Evolutionary conservation across 1,140 invertebrate species (phyloP), one percentile per base, ranked within the genome.

Genomic region (Luehdorfia chinensis): DNA sequence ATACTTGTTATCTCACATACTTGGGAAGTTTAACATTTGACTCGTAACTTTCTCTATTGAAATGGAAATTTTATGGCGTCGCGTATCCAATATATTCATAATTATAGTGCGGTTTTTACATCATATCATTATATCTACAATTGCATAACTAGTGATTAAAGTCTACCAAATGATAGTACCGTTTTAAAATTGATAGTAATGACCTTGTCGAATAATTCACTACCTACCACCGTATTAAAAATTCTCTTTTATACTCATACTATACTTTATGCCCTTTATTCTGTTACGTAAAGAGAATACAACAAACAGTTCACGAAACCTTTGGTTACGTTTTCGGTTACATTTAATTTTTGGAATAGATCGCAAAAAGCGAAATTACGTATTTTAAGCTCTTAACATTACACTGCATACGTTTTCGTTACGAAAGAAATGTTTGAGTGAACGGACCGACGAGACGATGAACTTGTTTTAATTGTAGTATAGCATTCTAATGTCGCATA

Each of bases 391-490:
- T 39, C 54, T 46, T 50, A 23, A 36, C 30, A 53, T 56, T 47
- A 61, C 48, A 63, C 63, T 54, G 37, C 31, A 49, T 48, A 69
- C 78, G 83, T 83, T 83, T 75, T 78, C 72, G 61, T 79, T 78
- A 75, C 74, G 70, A 78, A 78, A 81, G 68, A 73, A 46, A 44
- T 57, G 62, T 60, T 75, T 60, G 60, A 72, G 61, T n/a, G n/a
- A n/a, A n/a, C n/a, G n/a, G 59, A 69, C 64, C 66, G 54, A 66
- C 47, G 55, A 64, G 62, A 55, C 54, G 49, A 59, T 66, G 54
- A 63, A 48, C 48, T 67, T 55, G 50, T 52, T 67, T 65, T 59
- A 50, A 70, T 66, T 68, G 37, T 39, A 28, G 28, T 51, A 47
- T 39, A 39, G 32, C 19, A 34, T 59, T 64, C 57, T n/a, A 45